These are phyloP conservation scores for Chaetops frenatus DNA, from an alignment of 2,113 vertebrate species.

Conservation along the genomic window DNA sequence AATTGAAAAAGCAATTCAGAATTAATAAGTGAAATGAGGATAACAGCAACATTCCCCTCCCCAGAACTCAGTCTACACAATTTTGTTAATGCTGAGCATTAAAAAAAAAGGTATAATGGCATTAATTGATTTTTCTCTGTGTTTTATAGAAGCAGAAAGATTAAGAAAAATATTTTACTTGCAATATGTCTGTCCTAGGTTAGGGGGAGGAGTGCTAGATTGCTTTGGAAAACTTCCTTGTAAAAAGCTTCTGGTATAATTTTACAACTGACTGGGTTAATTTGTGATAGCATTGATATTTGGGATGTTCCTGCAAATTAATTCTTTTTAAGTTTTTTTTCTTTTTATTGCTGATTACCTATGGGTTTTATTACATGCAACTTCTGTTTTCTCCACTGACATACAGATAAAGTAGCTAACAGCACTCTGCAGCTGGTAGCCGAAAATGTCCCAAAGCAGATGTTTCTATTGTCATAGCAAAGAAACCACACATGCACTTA, in stretches of 20 bases:
- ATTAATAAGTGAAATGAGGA: not conserved
- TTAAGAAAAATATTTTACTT: not conserved
- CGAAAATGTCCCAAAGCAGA: slow-evolving; percentile 21
- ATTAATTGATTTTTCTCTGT: not conserved
- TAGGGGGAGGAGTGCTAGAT: not conserved
- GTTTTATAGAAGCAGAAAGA: not conserved
- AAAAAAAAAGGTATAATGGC: not conserved
- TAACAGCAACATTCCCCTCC: not conserved
- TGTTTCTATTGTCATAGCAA: slow-evolving; percentile 9
- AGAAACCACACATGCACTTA: not conserved
- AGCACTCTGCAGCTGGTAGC: not conserved
- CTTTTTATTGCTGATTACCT: slow-evolving; percentile 33
- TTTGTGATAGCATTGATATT: slow-evolving; percentile 1
- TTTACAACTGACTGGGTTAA: not conserved
- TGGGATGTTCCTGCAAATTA: not conserved
- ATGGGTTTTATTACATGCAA: not conserved
- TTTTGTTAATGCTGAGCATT: not conserved
- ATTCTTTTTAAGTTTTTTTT: not conserved
- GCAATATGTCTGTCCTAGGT: not conserved
- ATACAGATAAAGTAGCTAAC: not conserved
- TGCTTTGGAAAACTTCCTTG: not conserved
- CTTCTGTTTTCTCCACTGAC: slow-evolving; percentile 4
- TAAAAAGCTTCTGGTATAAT: not conserved
- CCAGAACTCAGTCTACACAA: not conserved
- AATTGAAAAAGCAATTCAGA: not conserved